A percentile compares a stretch with the other conserved stretches of the same genome.
phyloP scores from a whole-genome alignment of 2,113 vertebrate species.

The Typhlomys cinereus region DNA sequence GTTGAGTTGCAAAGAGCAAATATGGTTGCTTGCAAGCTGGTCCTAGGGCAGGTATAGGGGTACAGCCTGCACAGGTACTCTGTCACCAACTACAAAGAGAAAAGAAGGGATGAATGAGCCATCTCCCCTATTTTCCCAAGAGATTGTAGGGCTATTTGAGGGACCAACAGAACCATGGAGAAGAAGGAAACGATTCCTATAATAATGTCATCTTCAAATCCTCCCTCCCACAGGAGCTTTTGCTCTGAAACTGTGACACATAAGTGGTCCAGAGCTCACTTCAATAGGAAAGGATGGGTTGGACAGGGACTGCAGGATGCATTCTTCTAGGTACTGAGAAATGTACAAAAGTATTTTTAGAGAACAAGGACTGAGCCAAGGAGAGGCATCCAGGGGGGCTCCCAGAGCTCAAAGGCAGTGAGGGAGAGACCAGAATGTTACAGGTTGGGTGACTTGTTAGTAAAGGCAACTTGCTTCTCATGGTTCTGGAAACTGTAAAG shows the following conservation, averaged over 20 bases:
- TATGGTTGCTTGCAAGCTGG: not conserved
- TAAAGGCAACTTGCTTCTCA: not conserved
- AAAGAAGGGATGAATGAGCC: not conserved
- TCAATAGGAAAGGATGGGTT: not conserved
- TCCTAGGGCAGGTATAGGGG: not conserved
- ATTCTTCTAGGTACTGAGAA: not conserved
- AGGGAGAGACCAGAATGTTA: not conserved
- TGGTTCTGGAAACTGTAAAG: not conserved
- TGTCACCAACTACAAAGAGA: not conserved
- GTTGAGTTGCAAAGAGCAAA: not conserved
- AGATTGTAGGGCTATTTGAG: not conserved
- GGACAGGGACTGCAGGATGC: not conserved
- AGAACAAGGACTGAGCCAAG: not conserved
- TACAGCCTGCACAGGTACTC: not conserved
- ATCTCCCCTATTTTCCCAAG: not conserved
- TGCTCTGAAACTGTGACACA: not conserved
- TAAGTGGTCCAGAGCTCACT: not conserved
- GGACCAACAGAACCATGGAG: not conserved
- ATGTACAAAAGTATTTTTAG: not conserved
- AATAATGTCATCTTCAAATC: not conserved
- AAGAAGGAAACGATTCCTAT: not conserved
- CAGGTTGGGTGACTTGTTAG: not conserved
- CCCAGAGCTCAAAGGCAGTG: not conserved
- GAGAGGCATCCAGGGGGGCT: not conserved
- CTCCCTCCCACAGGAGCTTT: not conserved